Evolutionary conservation across 2,797 vertebrate species (phyloP).

Genomic region (Paedocypris micromegethes): DNA sequence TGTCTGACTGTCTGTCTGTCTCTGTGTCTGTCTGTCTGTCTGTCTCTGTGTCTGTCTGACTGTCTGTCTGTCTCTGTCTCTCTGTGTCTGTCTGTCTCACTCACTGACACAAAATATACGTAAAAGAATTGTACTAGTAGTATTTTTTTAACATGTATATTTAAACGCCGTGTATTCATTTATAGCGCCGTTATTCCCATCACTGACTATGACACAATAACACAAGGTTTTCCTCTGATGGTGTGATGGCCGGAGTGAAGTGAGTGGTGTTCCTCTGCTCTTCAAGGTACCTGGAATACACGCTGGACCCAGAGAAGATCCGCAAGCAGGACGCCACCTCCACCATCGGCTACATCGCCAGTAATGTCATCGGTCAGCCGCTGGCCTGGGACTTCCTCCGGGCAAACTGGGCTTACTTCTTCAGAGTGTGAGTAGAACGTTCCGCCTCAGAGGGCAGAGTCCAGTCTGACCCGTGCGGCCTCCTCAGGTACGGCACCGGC

Average conservation of each 20-base stretch:
- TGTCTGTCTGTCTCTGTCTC: no score
- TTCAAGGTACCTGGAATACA: conserved; percentile 81
- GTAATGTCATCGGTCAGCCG: conserved; percentile 77
- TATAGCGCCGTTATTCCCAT: no score
- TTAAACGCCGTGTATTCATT: no score
- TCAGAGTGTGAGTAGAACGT: conserved; percentile 71
- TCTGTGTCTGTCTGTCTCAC: no score
- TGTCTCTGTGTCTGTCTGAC: no score
- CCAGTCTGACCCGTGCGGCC: not conserved
- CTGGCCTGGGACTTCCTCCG: conserved; percentile 89
- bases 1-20: no score
- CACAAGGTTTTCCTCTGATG: no score
- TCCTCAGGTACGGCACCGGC: conserved; percentile 73
- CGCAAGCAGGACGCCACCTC: conserved; percentile 84
- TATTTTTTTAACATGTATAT: no score
- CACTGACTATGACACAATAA: no score
- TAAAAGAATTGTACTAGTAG: no score
- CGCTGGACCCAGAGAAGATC: conserved; percentile 75
- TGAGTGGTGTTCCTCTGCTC: not conserved
- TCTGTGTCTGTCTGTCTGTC: no score
- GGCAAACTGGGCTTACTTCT: conserved; percentile 73
- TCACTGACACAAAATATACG: no score
- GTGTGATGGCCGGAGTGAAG: not conserved
- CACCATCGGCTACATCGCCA: conserved; percentile 75
- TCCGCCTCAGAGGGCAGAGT: not conserved